Base-by-base conservation (phyloP, 1,140 invertebrate species). In the Palaemon carinicauda region DNA sequence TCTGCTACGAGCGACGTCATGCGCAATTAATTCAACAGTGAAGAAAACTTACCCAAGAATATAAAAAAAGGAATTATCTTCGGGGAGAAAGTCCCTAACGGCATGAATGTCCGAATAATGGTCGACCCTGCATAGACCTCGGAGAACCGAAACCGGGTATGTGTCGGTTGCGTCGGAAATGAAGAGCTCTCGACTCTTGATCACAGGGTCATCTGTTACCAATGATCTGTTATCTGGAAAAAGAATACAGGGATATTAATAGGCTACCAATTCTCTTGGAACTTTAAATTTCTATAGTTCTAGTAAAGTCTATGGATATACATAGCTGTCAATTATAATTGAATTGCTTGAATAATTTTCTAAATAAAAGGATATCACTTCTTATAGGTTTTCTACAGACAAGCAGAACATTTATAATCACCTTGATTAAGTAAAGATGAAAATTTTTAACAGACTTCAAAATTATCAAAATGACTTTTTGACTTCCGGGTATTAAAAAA, bases 111-210 rank as follows among this genome's bases (percentile, higher is more conserved):
- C 93, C 74, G 91, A 90, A 90, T 92, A 93, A 88, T 93, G 93
- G 50, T 92, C 90, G 50, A 94, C 93, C 54, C 90, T 89, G 91
- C 93, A 94, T 90, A 92, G 91, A 17, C 93, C 93, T 91, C 92
- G 91, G 87, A 93, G 89, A 33, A 93, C 91, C 69, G 92, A 92
- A n/a, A 93, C 92, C n/a, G 93, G 92, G 85, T 92, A 92, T 9
- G 92, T 92, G 85, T 93, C 93, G 3, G 92, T 92, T 24, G 92
- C 92, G 90, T 93, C 92, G 0, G 93, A 93, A 69, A 93, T 93
- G 89, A 93, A 93, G 19, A 93, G 90, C 90, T 93, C 93, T 56
- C 93, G 89, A 7, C 91, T 90, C 87, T 91, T 91, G 24, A 93
- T 91, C 73, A 91, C 89, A 52, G 92, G 92, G 88, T 93, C 91